These are phyloP conservation scores for Zosterops japonicus DNA, from an alignment of 2,113 vertebrate genomes.

Conservation along the genomic window DNA sequence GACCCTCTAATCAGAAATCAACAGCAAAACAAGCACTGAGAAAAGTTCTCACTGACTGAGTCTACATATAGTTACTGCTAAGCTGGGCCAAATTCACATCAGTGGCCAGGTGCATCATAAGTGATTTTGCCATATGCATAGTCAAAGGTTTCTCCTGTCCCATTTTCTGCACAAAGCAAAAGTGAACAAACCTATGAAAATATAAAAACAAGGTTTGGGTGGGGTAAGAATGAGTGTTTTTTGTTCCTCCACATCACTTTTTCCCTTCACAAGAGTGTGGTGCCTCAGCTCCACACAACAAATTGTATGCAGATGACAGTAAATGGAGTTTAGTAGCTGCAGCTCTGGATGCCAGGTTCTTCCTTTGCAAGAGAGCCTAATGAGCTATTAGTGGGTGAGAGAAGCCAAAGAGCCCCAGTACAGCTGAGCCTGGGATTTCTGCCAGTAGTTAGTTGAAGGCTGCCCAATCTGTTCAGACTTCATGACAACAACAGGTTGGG, in stretches of 20 bases:
- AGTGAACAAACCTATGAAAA: background rate
- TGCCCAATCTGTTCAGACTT: background rate
- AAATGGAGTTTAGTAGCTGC: background rate
- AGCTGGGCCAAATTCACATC: background rate
- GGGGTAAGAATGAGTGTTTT: background rate
- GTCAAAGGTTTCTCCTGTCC: background rate
- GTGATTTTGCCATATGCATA: background rate
- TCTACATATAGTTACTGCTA: background rate
- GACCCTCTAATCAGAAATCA: background rate
- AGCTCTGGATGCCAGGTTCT: background rate
- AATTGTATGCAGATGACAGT: background rate
- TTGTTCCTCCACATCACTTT: background rate
- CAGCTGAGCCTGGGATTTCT: background rate
- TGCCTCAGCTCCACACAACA: background rate
- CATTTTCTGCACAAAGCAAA: background rate
- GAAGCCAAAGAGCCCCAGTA: background rate
- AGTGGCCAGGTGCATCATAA: background rate
- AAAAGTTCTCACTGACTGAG: background rate
- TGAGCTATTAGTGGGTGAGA: background rate
- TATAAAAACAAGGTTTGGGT: background rate
- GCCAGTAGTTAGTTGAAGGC: background rate
- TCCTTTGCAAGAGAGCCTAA: background rate
- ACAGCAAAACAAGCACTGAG: background rate
- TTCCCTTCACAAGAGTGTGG: background rate
- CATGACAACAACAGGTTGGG: background rate